Evolutionary conservation across 2,888 invertebrate species (phyloP), one percentile per base, ranked within the genome.

Genomic region (Poecilus cupreus): DNA sequence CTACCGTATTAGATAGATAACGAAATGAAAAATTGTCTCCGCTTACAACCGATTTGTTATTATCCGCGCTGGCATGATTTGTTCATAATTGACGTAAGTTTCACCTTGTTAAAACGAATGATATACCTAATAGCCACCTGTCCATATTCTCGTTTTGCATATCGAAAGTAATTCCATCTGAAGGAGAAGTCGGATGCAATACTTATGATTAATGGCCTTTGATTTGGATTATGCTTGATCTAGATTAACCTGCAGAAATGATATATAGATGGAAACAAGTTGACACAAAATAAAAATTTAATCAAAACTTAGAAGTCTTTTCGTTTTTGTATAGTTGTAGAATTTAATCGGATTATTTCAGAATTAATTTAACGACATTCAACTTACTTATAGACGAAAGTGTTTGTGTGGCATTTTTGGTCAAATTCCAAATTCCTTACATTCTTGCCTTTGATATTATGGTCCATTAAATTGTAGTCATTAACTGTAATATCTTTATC

Each of bases 351-450:
- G 64, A 68, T 68, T 68, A 68, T 68, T 37, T 68, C 37, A 68
- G 64, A 68, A 68, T 68, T 37, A 68, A 68, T 68, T 68, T 68
- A 68, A 68, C 18, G 64, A 68, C 64, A 68, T 32, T 37, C 37
- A 11, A 26, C 26, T 60, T 24, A n/a, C n/a, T n/a, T 26, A 6
- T 24, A 26, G n/a, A n/a, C n/a, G 37, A 37, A 68, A 68, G 60
- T 26, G 32, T 60, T 1, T 60, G 24, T 60, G 24, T 26, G 37
- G 37, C 37, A 68, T 68, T 39, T 68, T 18, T 68, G 37, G 37
- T 13, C 64, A 68, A 68, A 16, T 20, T 68, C 37, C 64, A 68
- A 37, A 37, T 68, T 32, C 64, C 11, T 37, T 18, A 16, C 13
- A 68, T 68, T 32, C 39, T 37, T 68, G 37, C 4, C 64, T 68